A percentile compares a stretch with the other conserved stretches of the same genome.
Conservation (phyloP, 2,797 vertebrate genomes). For the Selene dorsalis region DNA sequence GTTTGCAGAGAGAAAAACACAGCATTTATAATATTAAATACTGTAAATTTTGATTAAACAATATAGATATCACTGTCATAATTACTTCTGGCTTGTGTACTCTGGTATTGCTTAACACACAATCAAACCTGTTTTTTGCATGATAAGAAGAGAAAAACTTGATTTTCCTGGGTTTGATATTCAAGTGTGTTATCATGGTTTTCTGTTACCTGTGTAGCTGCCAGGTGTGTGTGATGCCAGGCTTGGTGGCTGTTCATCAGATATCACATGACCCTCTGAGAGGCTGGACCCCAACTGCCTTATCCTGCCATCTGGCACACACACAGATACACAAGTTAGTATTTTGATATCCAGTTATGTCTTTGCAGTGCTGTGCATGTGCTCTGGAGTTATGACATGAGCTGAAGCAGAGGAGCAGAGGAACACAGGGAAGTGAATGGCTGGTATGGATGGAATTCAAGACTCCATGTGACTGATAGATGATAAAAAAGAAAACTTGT, state of each 20-base stretch:
- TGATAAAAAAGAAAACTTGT: not conserved
- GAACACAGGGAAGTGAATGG: slow-evolving; percentile 12
- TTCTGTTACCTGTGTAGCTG: slow-evolving; percentile 83
- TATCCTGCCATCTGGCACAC: slow-evolving; percentile 84
- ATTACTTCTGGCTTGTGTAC: not conserved
- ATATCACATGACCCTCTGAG: slow-evolving; percentile 78
- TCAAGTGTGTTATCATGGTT: slow-evolving; percentile 1
- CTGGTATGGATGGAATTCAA: slow-evolving; percentile 11
- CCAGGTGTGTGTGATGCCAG: slow-evolving; percentile 63
- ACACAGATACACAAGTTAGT: slow-evolving; percentile 11
- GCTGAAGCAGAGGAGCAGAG: not conserved
- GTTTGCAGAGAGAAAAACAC: slow-evolving; percentile 11
- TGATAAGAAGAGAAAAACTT: not conserved
- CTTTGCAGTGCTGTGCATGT: not conserved
- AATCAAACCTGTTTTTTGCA: not conserved
- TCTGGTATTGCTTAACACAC: not conserved
- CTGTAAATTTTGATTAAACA: not conserved
- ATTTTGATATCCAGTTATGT: not conserved
- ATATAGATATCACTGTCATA: not conserved
- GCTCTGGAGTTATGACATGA: not conserved
- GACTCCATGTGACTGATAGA: not conserved
- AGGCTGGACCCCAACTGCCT: slow-evolving; percentile 78
- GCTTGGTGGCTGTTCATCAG: slow-evolving; percentile 80
- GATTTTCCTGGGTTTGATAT: not conserved
- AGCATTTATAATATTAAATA: not conserved